A percentile compares a stretch with the other conserved stretches of the same genome.
phyloP scores from a whole-genome alignment of 2,888 invertebrate genomes.

The Lithophane socia region DNA sequence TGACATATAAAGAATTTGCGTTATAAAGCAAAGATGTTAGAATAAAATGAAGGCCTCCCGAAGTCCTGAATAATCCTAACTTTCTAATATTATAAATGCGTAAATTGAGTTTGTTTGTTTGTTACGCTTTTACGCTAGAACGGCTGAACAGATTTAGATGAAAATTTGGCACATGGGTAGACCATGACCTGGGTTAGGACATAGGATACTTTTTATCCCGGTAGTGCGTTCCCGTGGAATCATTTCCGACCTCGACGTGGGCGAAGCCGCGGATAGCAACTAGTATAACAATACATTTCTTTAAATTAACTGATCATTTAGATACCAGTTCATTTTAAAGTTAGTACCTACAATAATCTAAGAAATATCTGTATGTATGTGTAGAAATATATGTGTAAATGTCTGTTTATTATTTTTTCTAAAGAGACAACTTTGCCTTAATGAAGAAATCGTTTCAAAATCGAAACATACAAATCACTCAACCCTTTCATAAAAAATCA shows the following conservation, averaged over 20 bases:
- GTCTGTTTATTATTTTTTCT: not conserved
- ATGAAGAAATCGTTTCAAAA: conserved; percentile 15
- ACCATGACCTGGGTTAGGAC: too few species aligned
- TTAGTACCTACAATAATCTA: not conserved
- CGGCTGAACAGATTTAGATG: too few species aligned
- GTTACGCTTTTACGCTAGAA: too few species aligned
- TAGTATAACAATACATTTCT: not conserved
- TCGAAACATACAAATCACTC: conserved; percentile 2
- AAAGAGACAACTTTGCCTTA: not conserved
- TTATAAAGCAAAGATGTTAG: not conserved
- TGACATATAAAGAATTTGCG: too few species aligned
- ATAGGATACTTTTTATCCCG: too few species aligned
- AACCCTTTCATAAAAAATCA: conserved; percentile 25
- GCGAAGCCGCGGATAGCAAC: too few species aligned
- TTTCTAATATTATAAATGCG: too few species aligned
- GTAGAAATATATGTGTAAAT: not conserved
- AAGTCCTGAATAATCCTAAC: not conserved
- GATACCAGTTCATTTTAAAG: too few species aligned
- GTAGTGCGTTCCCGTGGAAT: too few species aligned
- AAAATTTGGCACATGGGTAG: too few species aligned
- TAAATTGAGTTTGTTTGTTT: too few species aligned
- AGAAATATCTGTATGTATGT: not conserved
- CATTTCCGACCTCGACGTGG: too few species aligned
- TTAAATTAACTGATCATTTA: not conserved
- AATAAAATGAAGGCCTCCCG: not conserved